phyloP scores from a whole-genome alignment of 2,797 vertebrate genomes.

The Limosa lapponica region DNA sequence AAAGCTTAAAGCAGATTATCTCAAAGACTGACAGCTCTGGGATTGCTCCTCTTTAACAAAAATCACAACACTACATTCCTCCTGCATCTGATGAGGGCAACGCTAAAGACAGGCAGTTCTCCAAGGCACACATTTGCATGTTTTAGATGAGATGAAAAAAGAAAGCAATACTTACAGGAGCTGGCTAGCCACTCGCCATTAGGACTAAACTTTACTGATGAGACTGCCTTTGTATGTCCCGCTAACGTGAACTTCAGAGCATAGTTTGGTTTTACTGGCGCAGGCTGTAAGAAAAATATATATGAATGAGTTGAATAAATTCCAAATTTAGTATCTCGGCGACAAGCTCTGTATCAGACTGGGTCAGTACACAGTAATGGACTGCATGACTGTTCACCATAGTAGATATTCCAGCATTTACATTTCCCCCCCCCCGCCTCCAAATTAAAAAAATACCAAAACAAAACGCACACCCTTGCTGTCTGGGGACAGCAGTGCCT shows the following conservation, averaged over 20 bases:
- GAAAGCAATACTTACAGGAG: slow-evolving; percentile 86
- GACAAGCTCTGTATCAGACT: not conserved
- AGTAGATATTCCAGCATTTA: not conserved
- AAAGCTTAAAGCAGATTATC: not conserved
- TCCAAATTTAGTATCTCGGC: not conserved
- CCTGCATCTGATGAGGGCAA: not conserved
- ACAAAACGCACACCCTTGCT: not conserved
- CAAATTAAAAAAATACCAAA: not conserved
- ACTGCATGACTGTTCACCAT: fast-evolving
- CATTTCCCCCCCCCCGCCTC: not conserved
- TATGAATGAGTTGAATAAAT: not conserved
- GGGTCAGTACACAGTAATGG: not conserved
- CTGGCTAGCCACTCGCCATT: slow-evolving; percentile 98
- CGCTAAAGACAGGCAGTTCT: not conserved
- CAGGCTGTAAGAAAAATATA: slow-evolving; percentile 80
- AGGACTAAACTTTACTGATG: slow-evolving; percentile 97
- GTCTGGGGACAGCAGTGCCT: not conserved
- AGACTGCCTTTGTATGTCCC: slow-evolving; percentile 97
- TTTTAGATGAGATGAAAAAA: not conserved
- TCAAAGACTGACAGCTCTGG: not conserved
- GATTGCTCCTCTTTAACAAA: not conserved
- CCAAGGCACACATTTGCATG: not conserved
- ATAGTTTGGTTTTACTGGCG: slow-evolving; percentile 96
- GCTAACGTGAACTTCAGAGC: slow-evolving; percentile 97
- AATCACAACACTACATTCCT: not conserved